Percentiles rank a stretch among this genome's conserved stretches.
Evolutionary conservation across 2,888 invertebrate species (phyloP).

Genomic region (Drosophila ezoana): DNA sequence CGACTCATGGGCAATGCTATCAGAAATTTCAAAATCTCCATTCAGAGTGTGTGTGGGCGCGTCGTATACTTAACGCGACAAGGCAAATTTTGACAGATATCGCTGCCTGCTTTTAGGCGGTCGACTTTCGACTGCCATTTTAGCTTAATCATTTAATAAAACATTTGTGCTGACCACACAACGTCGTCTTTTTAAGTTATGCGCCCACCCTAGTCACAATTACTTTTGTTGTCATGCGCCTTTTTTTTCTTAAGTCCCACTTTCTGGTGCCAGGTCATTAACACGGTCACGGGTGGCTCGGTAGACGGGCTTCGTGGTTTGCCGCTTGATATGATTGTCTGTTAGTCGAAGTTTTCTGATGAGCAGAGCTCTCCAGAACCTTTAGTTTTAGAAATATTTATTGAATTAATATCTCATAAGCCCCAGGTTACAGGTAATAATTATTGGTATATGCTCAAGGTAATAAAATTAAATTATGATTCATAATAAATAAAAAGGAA

Average conservation of each 20-base stretch:
- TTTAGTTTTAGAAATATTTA: no score
- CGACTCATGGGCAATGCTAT: conserved; percentile 62
- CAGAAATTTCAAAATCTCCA: conserved; percentile 70
- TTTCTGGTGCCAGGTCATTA: neutral
- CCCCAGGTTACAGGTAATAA: no score
- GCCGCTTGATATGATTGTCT: no score
- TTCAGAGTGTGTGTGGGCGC: conserved; percentile 5
- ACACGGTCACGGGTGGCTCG: no score
- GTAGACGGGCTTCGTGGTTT: no score
- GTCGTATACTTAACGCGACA: conserved; percentile 29
- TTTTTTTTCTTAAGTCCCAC: conserved; percentile 8
- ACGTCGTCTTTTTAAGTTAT: conserved; percentile 20
- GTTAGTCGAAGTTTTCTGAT: no score
- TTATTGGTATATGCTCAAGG: no score
- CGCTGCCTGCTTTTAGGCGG: conserved; percentile 55
- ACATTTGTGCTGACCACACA: conserved; percentile 71
- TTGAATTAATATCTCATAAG: no score
- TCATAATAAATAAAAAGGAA: no score
- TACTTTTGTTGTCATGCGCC: conserved; percentile 54
- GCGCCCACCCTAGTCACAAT: conserved; percentile 40
- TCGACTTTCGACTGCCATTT: conserved; percentile 27
- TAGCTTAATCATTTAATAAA: conserved; percentile 78
- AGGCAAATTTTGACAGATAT: conserved; percentile 63
- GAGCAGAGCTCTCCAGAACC: no score
- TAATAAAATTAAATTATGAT: no score